Percentiles rank a stretch among this genome's conserved stretches.
phyloP scores from a whole-genome alignment of 2,113 vertebrate genomes.

The Peromyscus polionotus region DNA sequence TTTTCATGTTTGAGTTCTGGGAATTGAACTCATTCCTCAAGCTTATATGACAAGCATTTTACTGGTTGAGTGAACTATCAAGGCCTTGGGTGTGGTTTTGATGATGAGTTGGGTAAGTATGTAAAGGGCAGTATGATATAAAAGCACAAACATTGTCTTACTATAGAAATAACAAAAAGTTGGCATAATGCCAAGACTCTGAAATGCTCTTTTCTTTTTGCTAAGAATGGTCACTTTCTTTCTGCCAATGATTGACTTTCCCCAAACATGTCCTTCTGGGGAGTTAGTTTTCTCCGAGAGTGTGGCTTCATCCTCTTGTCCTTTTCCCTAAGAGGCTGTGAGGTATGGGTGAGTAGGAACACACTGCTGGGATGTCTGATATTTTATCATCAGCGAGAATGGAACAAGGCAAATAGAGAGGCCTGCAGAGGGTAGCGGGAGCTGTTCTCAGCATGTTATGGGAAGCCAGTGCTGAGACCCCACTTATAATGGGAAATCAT shows the following conservation, averaged over 20 bases:
- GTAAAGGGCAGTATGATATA: neutral
- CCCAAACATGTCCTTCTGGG: neutral
- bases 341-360: slow-evolving; percentile 60
- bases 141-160: neutral
- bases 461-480: slow-evolving; percentile 47
- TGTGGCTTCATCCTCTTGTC: slow-evolving; percentile 56
- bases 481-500: slow-evolving; percentile 72
- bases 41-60: neutral
- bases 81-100: neutral
- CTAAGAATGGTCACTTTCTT: neutral
- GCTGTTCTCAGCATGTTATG: slow-evolving; percentile 17
- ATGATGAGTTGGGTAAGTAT: neutral
- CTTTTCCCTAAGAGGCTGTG: slow-evolving; percentile 61
- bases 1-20: neutral
- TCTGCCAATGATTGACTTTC: neutral
- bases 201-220: neutral
- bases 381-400: slow-evolving; percentile 46
- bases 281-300: slow-evolving; percentile 56
- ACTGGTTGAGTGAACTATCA: neutral
- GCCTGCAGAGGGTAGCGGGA: slow-evolving; percentile 30
- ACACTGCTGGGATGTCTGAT: slow-evolving; percentile 59
- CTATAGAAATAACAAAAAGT: slow-evolving; percentile 8
- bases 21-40: neutral
- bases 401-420: slow-evolving; percentile 52
- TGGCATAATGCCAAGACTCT: neutral